These are phyloP conservation scores for Montifringilla adamsi DNA, from an alignment of 2,113 vertebrate species.

Conservation along the genomic window DNA sequence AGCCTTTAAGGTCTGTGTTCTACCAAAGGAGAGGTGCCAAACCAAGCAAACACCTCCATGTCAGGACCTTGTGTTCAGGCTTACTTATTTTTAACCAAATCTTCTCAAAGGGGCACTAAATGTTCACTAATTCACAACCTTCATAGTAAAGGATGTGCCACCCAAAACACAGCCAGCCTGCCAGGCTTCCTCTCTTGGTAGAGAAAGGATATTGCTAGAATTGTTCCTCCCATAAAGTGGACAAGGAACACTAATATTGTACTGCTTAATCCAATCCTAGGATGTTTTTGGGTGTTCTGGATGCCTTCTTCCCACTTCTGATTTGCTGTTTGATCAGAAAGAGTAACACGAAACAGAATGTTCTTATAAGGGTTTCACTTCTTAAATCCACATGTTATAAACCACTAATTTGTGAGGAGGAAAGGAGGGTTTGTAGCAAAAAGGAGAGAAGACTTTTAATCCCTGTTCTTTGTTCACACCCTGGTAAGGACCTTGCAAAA, in stretches of 20 bases:
- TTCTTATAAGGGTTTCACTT: background rate
- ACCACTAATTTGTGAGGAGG: background rate
- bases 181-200: background rate
- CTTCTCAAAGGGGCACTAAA: background rate
- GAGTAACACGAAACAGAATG: background rate
- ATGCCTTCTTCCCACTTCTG: background rate
- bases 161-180: background rate
- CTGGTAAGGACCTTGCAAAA: background rate
- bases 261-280: background rate
- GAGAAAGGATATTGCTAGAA: background rate
- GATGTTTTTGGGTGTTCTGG: background rate
- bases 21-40: background rate
- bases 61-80: background rate
- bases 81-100: background rate
- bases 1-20: background rate
- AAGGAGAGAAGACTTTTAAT: background rate
- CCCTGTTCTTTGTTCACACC: background rate
- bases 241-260: fast-evolving
- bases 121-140: background rate
- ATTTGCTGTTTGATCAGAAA: background rate
- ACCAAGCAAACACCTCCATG: background rate
- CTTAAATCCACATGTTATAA: background rate
- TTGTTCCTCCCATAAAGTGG: background rate
- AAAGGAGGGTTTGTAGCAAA: background rate
- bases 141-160: background rate